Conservation (phyloP, 2,113 vertebrate genomes). For the Morone saxatilis region DNA sequence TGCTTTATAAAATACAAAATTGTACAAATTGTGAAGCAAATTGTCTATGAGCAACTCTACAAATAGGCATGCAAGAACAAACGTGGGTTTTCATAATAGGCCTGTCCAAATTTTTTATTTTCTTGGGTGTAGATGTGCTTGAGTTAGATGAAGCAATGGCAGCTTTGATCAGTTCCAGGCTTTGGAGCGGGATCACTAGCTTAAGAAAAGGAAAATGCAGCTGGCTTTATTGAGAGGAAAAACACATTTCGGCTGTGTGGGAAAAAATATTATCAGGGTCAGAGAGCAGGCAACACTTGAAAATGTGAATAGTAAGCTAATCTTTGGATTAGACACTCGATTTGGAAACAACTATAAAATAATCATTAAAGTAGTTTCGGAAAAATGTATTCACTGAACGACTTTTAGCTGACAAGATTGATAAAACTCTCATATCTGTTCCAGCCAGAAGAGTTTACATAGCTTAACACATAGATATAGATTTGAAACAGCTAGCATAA, state of each 20-base stretch:
- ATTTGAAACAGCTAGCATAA: neutral
- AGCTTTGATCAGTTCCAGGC: slow-evolving; percentile 31
- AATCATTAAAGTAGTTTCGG: neutral
- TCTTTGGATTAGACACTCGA: neutral
- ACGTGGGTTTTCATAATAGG: neutral
- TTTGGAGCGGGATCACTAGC: slow-evolving; percentile 13
- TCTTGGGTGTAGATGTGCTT: neutral
- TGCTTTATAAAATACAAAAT: slow-evolving; percentile 5
- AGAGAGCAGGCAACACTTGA: neutral
- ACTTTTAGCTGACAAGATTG: neutral
- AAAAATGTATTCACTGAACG: neutral
- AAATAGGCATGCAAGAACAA: neutral
- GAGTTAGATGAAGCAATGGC: neutral
- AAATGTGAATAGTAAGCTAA: neutral
- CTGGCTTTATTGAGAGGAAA: neutral
- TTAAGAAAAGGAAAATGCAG: slow-evolving; percentile 22
- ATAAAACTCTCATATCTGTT: neutral
- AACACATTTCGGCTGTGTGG: slow-evolving; percentile 9
- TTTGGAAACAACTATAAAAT: neutral
- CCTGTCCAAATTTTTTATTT: neutral
- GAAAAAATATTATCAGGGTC: slow-evolving; percentile 9
- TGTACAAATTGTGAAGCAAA: slow-evolving; percentile 17
- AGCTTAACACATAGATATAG: neutral
- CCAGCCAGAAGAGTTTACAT: neutral
- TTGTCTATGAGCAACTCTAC: neutral